phyloP scores from a whole-genome alignment of 2,888 invertebrate species.

The Liodrosophila aerea region DNA sequence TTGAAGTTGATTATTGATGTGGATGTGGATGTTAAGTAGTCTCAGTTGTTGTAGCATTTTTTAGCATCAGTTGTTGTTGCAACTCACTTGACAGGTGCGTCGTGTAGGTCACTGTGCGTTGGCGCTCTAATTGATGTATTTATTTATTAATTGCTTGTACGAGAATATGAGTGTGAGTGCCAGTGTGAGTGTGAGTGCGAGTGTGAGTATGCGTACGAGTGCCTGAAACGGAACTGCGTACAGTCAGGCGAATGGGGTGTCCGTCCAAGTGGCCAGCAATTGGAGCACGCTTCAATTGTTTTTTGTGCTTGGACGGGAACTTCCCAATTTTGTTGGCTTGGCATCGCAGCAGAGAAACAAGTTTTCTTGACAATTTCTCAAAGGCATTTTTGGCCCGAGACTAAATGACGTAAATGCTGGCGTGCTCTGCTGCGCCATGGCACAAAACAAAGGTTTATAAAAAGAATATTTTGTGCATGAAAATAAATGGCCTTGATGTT shows the following conservation, averaged over 20 bases:
- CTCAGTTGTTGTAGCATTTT: constrained; percentile 9
- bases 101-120: constrained; percentile 72
- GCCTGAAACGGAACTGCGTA: constrained; percentile 63
- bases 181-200: too few relatives aligned
- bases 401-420: constrained; percentile 53
- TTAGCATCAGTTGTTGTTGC: constrained; percentile 6
- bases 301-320: constrained; percentile 25
- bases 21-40: constrained; percentile 44
- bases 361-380: constrained; percentile 29
- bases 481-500: constrained; percentile 69
- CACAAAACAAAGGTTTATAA: constrained; percentile 57
- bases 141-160: constrained; percentile 57
- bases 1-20: constrained; percentile 51
- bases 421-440: constrained; percentile 9
- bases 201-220: too few relatives aligned
- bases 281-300: constrained; percentile 48
- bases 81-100: constrained; percentile 36
- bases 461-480: constrained; percentile 63
- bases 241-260: constrained; percentile 11
- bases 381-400: constrained; percentile 29
- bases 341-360: constrained; percentile 22
- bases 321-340: constrained; percentile 51
- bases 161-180: neutral
- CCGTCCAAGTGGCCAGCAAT: constrained; percentile 29
- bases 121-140: constrained; percentile 74